Evolutionary conservation across 2,888 invertebrate genomes (phyloP).

Genomic region (Leptodirus hochenwartii): DNA sequence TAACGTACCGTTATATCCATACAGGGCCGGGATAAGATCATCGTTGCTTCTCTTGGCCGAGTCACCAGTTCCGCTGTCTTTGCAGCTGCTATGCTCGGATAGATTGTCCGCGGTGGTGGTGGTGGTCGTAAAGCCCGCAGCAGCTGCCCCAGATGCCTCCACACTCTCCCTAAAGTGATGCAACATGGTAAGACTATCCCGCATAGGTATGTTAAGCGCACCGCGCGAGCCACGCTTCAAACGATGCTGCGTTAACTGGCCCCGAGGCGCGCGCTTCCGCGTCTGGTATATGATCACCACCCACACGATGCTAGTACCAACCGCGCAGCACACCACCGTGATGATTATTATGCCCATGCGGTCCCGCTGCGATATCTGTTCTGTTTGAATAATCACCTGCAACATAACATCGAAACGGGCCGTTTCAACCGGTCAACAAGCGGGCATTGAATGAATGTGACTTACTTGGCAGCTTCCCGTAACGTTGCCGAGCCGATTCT

Average conservation of each 20-base stretch:
- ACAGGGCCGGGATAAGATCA: constrained; percentile 22
- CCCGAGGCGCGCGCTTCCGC: constrained; percentile 48
- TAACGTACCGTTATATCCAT: too few relatives aligned
- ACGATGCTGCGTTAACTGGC: too few relatives aligned
- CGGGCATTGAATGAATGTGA: too few relatives aligned
- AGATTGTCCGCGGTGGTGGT: too few relatives aligned
- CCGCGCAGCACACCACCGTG: constrained; percentile 77
- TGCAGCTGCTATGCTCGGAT: constrained; percentile 58
- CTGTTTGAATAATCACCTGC: too few relatives aligned
- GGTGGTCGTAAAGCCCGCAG: too few relatives aligned
- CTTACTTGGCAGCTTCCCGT: constrained; percentile 40
- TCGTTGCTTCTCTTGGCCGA: constrained; percentile 52
- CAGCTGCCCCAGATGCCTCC: too few relatives aligned
- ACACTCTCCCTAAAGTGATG: constrained; percentile 28
- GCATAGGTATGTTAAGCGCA: too few relatives aligned
- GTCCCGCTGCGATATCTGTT: constrained; percentile 41
- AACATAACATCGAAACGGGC: too few relatives aligned
- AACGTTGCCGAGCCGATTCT: constrained; percentile 65
- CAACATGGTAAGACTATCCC: constrained; percentile 30
- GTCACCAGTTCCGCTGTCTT: constrained; percentile 67
- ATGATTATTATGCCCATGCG: constrained; percentile 78
- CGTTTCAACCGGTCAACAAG: too few relatives aligned
- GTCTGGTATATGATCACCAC: constrained; percentile 81
- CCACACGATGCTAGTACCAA: constrained; percentile 83
- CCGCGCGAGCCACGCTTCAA: too few relatives aligned